A percentile compares a stretch with the other conserved stretches of the same genome.
phyloP scores from a whole-genome alignment of 37 sponge, comb jelly and placozoan species.

The Amphimedon queenslandica region DNA sequence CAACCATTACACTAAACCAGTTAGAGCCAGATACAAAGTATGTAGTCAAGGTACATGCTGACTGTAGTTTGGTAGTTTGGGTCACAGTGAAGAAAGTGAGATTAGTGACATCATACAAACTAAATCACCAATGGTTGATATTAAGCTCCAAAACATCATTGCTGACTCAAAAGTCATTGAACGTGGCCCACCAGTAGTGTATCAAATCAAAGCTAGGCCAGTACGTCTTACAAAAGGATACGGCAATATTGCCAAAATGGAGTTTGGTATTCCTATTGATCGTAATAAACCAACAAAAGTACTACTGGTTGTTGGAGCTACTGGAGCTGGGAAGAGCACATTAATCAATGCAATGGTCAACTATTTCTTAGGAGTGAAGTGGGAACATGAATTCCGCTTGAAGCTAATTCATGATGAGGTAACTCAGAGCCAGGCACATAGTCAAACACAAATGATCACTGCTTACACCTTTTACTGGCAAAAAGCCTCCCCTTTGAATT shows the following conservation, averaged over 20 bases:
- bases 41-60: background rate
- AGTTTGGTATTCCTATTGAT: background rate
- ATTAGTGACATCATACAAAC: background rate
- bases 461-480: conserved; percentile 41
- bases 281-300: conserved; percentile 17
- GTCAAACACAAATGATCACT: conserved; percentile 36
- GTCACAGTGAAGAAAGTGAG: background rate
- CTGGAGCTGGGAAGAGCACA: conserved; percentile 57
- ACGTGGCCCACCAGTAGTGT: background rate
- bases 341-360: conserved; percentile 56
- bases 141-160: background rate
- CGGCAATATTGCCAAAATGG: background rate
- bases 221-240: background rate
- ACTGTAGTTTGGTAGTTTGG: background rate
- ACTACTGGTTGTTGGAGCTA: conserved; percentile 59
- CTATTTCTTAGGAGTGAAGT: conserved; percentile 43
- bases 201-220: background rate
- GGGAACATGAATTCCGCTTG: conserved; percentile 55
- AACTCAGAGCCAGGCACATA: conserved; percentile 13
- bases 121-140: background rate
- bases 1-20: background rate
- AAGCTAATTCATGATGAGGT: conserved; percentile 29
- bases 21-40: background rate
- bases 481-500: conserved; percentile 21
- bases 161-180: background rate